Evolutionary conservation across 2,797 vertebrate genomes (phyloP), one percentile per base, ranked within the genome.

Genomic region (Leptoclinus maculatus): DNA sequence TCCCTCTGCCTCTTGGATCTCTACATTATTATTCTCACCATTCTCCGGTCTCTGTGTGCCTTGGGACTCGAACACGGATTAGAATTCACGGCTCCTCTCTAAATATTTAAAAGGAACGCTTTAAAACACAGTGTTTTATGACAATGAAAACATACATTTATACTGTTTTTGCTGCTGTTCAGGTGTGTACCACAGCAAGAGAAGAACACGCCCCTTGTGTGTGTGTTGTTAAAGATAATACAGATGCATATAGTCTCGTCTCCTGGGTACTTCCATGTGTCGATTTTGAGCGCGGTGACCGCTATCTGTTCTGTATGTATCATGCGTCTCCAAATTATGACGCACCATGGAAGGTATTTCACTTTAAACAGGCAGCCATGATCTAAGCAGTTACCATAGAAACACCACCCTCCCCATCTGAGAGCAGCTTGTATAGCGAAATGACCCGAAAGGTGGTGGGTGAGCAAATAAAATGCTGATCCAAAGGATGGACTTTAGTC

Each of bases 341-440:
- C 86, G 83, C 88, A 90, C 87, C 85, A 82, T 83, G 82, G 83
- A 92, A 88, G 83, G 89, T 87, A 79, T 90, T 92, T 89, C 73
- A 72, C 85, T 85, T 90, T 90, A 84, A 89, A 90, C 86, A 83
- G 87, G 83, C 88, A 87, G 87, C 89, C 89, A 85, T 89, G 86
- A 91, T 88, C 92, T 82, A 87, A 88, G 89, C 79, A 36, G 95
- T 96, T 95, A 80, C 90, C 84, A 91, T 91, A 85, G 90, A 82
- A 91, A 90, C 92, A 74, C 51, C 88, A 87, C 80, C 87, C 84
- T 89, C 83, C 83, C 87, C 79, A 70, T 76, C 70, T 74, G 71
- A 85, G 85, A 82, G 83, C 87, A 86, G 91, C 88, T 88, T 89
- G 83, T 73, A 58, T 80, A 80, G 86, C 62, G 63, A 90, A 88